Conservation (phyloP, 2,113 vertebrate genomes). For the Fulmarus glacialis region DNA sequence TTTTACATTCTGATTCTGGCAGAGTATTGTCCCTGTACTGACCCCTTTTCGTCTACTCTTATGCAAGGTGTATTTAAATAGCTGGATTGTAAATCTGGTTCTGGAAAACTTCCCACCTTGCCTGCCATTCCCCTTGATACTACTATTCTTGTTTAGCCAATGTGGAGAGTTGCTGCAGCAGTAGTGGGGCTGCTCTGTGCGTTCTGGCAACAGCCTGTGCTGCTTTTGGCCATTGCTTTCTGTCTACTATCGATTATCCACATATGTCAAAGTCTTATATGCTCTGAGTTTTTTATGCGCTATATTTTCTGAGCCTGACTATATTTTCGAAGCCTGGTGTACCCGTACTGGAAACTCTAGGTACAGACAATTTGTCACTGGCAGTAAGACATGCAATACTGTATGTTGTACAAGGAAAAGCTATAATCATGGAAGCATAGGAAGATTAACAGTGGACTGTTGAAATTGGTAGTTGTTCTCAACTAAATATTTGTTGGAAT, state of each 20-base stretch:
- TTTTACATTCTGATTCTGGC: background rate
- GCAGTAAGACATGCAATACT: background rate
- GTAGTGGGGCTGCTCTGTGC: background rate
- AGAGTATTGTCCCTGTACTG: background rate
- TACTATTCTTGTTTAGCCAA: background rate
- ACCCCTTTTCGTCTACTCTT: conserved; percentile 6
- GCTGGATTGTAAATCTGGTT: background rate
- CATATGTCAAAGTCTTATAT: background rate
- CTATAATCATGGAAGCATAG: background rate
- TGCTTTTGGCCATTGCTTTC: conserved; percentile 11
- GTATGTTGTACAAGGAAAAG: background rate
- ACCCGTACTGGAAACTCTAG: background rate
- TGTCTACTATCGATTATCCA: background rate
- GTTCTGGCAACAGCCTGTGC: background rate
- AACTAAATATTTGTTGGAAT: background rate
- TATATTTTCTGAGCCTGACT: background rate
- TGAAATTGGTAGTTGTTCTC: background rate
- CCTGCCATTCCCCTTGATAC: background rate
- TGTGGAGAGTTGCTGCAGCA: background rate
- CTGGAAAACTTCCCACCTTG: conserved; percentile 18
- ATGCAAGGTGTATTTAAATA: conserved; percentile 41
- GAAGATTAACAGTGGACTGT: background rate
- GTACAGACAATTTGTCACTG: background rate
- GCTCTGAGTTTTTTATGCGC: background rate
- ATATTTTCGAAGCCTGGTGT: background rate